Conservation (phyloP, 64 coral and sea anemone species). For the Montipora capricornis region DNA sequence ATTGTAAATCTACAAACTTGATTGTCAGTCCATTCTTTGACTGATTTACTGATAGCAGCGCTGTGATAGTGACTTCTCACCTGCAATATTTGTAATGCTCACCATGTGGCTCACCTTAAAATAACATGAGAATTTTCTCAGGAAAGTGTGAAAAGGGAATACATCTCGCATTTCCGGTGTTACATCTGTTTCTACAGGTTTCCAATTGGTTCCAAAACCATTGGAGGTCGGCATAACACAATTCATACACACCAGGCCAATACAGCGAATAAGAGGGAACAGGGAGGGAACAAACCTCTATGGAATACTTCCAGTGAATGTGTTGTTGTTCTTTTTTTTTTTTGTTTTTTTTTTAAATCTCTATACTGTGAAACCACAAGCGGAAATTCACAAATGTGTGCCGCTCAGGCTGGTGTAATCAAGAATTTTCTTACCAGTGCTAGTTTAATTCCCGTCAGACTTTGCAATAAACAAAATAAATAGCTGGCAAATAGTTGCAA, state of each 20-base stretch:
- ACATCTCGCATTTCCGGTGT: constrained; percentile 7
- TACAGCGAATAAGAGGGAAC: background rate
- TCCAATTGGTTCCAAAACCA: constrained; percentile 37
- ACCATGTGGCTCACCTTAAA: no score
- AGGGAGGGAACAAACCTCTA: background rate
- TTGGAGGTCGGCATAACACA: background rate
- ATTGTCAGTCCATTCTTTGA: background rate
- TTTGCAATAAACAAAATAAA: background rate
- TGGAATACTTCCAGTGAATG: background rate
- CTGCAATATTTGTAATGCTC: no score
- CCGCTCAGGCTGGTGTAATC: background rate
- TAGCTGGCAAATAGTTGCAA: background rate
- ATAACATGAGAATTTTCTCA: no score
- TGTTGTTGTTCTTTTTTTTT: background rate
- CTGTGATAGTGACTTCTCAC: background rate
- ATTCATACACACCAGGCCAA: constrained; percentile 2
- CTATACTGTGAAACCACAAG: background rate
- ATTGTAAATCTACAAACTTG: background rate
- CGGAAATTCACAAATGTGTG: background rate
- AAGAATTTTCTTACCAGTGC: background rate
- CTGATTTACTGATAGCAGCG: background rate
- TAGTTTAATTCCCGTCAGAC: background rate
- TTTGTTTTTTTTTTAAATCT: background rate
- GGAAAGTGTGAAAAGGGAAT: no score
- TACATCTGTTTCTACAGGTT: constrained; percentile 26